phyloP scores from a whole-genome alignment of 2,888 invertebrate genomes.

The Nephrotoma appendiculata region DNA sequence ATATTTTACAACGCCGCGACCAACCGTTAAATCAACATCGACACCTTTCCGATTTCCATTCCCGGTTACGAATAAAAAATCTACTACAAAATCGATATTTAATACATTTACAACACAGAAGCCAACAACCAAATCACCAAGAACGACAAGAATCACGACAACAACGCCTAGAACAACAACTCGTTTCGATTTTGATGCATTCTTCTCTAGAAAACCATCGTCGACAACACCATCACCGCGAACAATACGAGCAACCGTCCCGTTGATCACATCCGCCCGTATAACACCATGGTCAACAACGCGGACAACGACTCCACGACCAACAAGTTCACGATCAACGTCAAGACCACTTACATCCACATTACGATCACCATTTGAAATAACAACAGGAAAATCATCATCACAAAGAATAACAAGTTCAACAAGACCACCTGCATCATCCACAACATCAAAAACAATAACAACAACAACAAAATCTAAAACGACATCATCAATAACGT shows the following conservation, averaged over 20 bases:
- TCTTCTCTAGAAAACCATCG: not conserved
- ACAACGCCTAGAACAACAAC: not conserved
- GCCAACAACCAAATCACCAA: not conserved
- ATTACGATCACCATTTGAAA: not conserved
- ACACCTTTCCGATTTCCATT: not conserved
- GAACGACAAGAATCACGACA: not conserved
- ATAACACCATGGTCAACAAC: not conserved
- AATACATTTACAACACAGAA: slow-evolving; percentile 1
- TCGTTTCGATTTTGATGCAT: not conserved
- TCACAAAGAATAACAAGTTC: not conserved
- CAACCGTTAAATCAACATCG: not conserved
- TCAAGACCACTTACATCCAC: not conserved
- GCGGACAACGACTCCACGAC: not conserved
- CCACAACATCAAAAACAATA: not conserved
- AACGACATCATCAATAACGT: not conserved
- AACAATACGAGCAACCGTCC: not conserved
- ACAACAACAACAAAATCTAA: not conserved
- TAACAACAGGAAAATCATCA: not conserved
- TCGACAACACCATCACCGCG: not conserved
- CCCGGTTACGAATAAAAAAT: not conserved
- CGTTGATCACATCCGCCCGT: not conserved
- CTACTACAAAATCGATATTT: not conserved
- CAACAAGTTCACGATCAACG: not conserved
- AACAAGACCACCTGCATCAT: not conserved
- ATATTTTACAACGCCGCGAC: not conserved